These are phyloP conservation scores for Amblyornis subalaris DNA, from an alignment of 2,113 vertebrate genomes.

Conservation along the genomic window DNA sequence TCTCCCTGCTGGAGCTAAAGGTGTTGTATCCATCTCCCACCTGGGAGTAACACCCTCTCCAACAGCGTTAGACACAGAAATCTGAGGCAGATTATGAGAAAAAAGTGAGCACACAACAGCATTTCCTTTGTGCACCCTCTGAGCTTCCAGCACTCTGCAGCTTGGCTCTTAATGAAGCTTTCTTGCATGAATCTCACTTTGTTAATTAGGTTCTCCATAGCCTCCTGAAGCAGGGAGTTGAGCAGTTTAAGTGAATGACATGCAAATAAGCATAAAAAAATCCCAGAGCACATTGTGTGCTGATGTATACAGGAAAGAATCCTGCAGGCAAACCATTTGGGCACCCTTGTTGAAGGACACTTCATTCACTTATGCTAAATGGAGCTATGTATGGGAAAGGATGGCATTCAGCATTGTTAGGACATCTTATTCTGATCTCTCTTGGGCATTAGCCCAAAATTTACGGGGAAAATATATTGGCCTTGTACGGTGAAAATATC, in stretches of 20 bases:
- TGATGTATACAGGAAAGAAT: neutral
- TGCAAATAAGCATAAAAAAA: neutral
- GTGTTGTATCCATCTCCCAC: neutral
- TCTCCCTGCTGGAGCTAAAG: neutral
- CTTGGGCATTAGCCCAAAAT: neutral
- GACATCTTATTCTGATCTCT: neutral
- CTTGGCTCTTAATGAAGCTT: neutral
- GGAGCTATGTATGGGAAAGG: neutral
- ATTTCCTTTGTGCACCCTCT: neutral
- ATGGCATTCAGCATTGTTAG: neutral
- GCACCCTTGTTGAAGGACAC: neutral
- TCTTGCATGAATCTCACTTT: neutral
- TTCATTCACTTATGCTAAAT: neutral
- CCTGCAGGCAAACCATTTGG: neutral
- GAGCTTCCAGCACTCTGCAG: neutral
- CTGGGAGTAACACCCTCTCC: neutral
- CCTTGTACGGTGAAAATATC: neutral
- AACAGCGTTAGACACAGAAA: neutral
- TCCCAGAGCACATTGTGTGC: neutral
- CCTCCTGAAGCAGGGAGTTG: neutral
- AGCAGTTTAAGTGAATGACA: neutral
- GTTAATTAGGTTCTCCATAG: neutral
- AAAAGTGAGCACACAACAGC: neutral
- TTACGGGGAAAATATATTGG: neutral
- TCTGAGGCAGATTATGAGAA: neutral